These are phyloP conservation scores for Astur gentilis DNA, from an alignment of 2,113 vertebrate genomes.

Conservation along the genomic window DNA sequence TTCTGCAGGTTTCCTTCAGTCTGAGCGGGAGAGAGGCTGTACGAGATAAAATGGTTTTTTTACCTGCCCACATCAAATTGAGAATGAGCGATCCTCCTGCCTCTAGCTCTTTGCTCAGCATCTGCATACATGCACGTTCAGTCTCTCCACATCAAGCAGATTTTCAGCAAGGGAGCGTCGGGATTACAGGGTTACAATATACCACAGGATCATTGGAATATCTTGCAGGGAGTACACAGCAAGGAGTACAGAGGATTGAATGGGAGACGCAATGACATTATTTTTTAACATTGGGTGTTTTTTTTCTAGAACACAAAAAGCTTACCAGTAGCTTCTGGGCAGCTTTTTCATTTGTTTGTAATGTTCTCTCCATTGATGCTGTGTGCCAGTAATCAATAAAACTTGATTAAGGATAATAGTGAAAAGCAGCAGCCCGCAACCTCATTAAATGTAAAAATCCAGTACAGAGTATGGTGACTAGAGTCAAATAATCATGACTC, in stretches of 20 bases:
- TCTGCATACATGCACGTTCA: fast-evolving
- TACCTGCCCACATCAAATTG: background rate
- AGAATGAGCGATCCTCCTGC: background rate
- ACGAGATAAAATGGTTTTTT: fast-evolving
- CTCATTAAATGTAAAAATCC: slow-evolving; percentile 25
- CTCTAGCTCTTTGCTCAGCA: background rate
- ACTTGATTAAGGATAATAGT: slow-evolving; percentile 14
- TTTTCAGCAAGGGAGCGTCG: background rate
- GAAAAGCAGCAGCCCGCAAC: slow-evolving; percentile 37
- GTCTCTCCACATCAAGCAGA: background rate
- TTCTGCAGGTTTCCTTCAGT: background rate
- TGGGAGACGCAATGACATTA: background rate
- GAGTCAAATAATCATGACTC: background rate
- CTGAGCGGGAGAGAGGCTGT: background rate
- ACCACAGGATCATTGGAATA: background rate
- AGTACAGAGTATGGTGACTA: background rate
- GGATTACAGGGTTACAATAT: fast-evolving
- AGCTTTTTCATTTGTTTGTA: slow-evolving; percentile 30
- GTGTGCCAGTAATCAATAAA: background rate
- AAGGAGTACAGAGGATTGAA: background rate
- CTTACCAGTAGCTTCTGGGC: background rate
- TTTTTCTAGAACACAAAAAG: background rate
- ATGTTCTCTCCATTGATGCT: background rate
- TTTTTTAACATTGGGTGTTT: background rate
- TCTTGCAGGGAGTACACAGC: background rate